Base-by-base conservation (phyloP, 2,113 vertebrate species). In the Anser cygnoides region DNA sequence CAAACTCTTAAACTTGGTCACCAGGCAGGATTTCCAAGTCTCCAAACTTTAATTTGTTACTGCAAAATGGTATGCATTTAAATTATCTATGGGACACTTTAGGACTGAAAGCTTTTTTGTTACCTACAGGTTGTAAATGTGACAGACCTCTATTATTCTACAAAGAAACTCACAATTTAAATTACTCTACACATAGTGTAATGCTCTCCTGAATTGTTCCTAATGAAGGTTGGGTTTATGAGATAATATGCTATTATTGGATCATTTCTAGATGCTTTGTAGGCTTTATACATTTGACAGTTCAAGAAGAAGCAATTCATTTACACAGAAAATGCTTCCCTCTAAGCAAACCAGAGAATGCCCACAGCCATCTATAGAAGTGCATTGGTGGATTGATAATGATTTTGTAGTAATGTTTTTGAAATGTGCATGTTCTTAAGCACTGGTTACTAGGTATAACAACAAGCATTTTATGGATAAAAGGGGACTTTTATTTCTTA, bases 181-280 rank as follows among this genome's bases (percentile, higher is more conserved):
- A 97, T 97, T 96, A 87, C 49, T 95, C 41, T 96, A 71, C 81
- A 91, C 66, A 70, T 62, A 72, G 80, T 87, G 49, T 95, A 93
- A 95, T 86, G 62, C 57, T 96, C 78, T 96, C 74, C 77, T 90
- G 44, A 74, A 87, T 91, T 96, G 65, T 96, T 97, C 80, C 93
- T 97, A 91, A 91, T 93, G 97, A 97, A 96, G 90, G 57, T 96
- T 11, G 5, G 13, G 80, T 77, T 90, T 93, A 66, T 80, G 87
- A 96, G 95, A 95, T 91, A 92, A 96, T 93, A 70, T 31, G 18
- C 74, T 96, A 79, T 96, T 95, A 95, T 71, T 97, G 94, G 84
- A 18, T 95, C 82, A 16, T 87, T 97, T 89, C 76, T 96, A 78
- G 84, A 86, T 97, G 58, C 54, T 98, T 95, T 89, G 72, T 95